Base-by-base conservation (phyloP, 30 jellyfish, hydroid and myxozoan species). In the Turritopsis dohrnii region DNA sequence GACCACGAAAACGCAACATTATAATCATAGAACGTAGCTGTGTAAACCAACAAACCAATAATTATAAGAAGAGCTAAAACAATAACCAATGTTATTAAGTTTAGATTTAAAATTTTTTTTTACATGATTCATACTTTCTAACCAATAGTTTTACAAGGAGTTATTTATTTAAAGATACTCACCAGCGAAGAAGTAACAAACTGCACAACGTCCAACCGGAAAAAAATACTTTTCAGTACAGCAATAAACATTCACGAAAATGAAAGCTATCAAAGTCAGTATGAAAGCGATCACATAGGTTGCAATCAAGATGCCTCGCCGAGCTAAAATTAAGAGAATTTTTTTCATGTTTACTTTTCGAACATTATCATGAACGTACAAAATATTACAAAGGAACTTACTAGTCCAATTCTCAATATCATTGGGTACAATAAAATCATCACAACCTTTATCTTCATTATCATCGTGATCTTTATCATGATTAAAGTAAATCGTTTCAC, bases 201-300 rank as follows among this genome's bases (percentile, higher is more conserved):
- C 24, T 7, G 97, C 99, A 52, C 94, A 81, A 85, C 99, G 77
- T 52, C 94, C 95, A n/a, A 94, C 99, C 18, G 99, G 99, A 85
- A 94, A 94, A 83, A 71, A 94, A 89, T 94, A 94, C 79, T 94
- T 94, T 90, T 88, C 96, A 30, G 99, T 94, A 75, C 85, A 95
- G 83, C 99, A 94, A 84, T 88, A 94, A 72, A 89, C 95, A 13
- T 96, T 94, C 69, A 87, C 96, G 80, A 94, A 94, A 0, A 87
- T 89, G 95, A 94, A 94, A 18, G 95, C 95, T 19, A 94, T 69
- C 92, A 94, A 77, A 24, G 99, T 94, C 29, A 82, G 60, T 21
- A 94, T 8, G 84, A 94, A 41, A 0, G 99, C 96, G 75, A 94
- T 66, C 29, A 89, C 76, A 60, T 85, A 94, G 89, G 88, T 84